These are phyloP conservation scores for Hiodon tergisus DNA, from an alignment of 2,113 vertebrate genomes.

Conservation along the genomic window DNA sequence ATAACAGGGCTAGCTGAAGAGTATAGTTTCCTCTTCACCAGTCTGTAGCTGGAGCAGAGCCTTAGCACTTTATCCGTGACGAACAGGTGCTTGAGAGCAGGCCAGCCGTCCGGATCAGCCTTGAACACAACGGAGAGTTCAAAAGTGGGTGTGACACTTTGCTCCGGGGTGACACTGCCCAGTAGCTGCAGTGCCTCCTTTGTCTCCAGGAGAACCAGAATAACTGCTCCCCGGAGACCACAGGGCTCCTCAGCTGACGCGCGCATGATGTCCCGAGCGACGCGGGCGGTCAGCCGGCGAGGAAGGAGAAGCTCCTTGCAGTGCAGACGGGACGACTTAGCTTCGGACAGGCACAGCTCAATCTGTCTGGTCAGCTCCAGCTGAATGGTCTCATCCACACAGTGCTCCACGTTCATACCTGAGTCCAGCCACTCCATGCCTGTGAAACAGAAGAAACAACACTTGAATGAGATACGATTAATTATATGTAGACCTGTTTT, in stretches of 20 bases:
- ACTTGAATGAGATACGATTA: not conserved
- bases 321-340: conserved; percentile 53
- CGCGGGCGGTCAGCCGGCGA: conserved; percentile 45
- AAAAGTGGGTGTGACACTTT: conserved; percentile 59
- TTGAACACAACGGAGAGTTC: conserved; percentile 61
- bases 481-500: not conserved
- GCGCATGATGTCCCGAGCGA: conserved; percentile 51
- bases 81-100: conserved; percentile 52
- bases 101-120: conserved; percentile 49
- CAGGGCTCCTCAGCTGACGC: conserved; percentile 60
- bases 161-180: conserved; percentile 48
- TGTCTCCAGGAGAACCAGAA: conserved; percentile 52
- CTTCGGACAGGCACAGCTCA: conserved; percentile 52
- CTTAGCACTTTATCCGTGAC: conserved; percentile 50
- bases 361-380: conserved; percentile 50
- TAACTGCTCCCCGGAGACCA: conserved; percentile 61
- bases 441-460: conserved; percentile 13
- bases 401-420: conserved; percentile 36
- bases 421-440: conserved; percentile 39
- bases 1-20: conserved; percentile 64
- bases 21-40: conserved; percentile 70
- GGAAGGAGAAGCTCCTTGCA: conserved; percentile 64
- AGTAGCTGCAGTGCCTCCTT: conserved; percentile 41
- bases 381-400: conserved; percentile 42
- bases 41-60: conserved; percentile 58